phyloP scores from a whole-genome alignment of 2,113 vertebrate genomes.

The Casuarius casuarius region DNA sequence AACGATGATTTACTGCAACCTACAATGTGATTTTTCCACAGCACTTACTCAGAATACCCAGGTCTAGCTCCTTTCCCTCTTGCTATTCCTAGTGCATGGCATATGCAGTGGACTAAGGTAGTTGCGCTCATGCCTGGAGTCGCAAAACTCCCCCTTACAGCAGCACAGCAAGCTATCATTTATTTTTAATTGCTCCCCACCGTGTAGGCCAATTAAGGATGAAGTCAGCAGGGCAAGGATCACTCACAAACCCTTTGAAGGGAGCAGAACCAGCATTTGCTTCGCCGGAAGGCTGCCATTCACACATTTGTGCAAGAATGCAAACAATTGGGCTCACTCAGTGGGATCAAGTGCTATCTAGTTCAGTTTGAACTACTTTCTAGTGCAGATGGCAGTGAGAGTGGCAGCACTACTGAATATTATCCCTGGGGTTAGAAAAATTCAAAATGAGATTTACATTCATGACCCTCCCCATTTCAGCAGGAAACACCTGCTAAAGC shows the following conservation, averaged over 20 bases:
- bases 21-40: neutral
- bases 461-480: slow-evolving; percentile 51
- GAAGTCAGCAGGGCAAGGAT: slow-evolving; percentile 75
- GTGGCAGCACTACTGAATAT: slow-evolving; percentile 63
- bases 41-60: neutral
- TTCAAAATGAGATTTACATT: slow-evolving; percentile 76
- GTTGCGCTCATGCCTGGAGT: neutral
- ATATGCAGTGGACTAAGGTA: neutral
- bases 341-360: slow-evolving; percentile 67
- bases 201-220: slow-evolving; percentile 78
- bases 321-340: slow-evolving; percentile 59
- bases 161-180: slow-evolving; percentile 73
- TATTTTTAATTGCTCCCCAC: slow-evolving; percentile 79
- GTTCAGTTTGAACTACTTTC: slow-evolving; percentile 58
- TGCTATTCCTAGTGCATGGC: neutral
- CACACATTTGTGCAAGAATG: slow-evolving; percentile 74
- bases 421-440: slow-evolving; percentile 69
- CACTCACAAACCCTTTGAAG: slow-evolving; percentile 72
- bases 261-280: slow-evolving; percentile 72
- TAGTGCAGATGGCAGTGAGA: slow-evolving; percentile 74
- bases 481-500: slow-evolving; percentile 73
- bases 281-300: slow-evolving; percentile 70
- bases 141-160: slow-evolving; percentile 47
- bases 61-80: neutral
- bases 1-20: neutral